Conservation (phyloP, 2,888 invertebrate genomes). For the Parascotia fuliginaria region DNA sequence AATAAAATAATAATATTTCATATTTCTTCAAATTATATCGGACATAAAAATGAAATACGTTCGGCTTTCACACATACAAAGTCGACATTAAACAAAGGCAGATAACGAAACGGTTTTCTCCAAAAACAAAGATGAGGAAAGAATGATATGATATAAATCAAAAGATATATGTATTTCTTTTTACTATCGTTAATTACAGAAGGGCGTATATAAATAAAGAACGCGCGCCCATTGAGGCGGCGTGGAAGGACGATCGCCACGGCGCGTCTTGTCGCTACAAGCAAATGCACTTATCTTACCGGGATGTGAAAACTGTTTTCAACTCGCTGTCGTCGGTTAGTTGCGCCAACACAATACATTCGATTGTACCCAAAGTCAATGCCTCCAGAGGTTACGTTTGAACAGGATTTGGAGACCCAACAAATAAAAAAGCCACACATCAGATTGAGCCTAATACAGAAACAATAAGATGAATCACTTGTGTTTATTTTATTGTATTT, state of each 20-base stretch:
- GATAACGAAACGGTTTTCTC: constrained; percentile 52
- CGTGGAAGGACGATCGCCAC: constrained; percentile 71
- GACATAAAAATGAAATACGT: constrained; percentile 13
- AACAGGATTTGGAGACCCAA: constrained; percentile 71
- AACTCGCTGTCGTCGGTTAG: constrained; percentile 76
- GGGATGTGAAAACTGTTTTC: constrained; percentile 80
- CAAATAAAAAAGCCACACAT: constrained; percentile 66
- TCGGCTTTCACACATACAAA: constrained; percentile 24
- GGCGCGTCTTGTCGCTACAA: constrained; percentile 82
- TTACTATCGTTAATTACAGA: constrained; percentile 82
- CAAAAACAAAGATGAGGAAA: constrained; percentile 55
- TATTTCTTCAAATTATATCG: constrained; percentile 5
- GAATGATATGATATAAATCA: constrained; percentile 75
- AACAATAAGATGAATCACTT: constrained; percentile 70
- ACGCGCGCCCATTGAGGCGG: constrained; percentile 76
- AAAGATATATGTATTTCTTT: constrained; percentile 75
- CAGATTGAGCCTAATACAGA: constrained; percentile 62
- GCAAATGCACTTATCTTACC: constrained; percentile 86
- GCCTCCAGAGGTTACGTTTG: constrained; percentile 70
- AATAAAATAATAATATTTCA: constrained; percentile 10
- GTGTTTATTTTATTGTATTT: constrained; percentile 59
- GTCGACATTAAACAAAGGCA: constrained; percentile 44
- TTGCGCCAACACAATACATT: constrained; percentile 74
- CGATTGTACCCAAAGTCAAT: constrained; percentile 67
- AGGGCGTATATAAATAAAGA: constrained; percentile 83